A percentile compares a stretch with the other conserved stretches of the same genome.
These are phyloP conservation scores for Oligia fasciuncula DNA, from an alignment of 2,888 invertebrate species.

Conservation along the genomic window DNA sequence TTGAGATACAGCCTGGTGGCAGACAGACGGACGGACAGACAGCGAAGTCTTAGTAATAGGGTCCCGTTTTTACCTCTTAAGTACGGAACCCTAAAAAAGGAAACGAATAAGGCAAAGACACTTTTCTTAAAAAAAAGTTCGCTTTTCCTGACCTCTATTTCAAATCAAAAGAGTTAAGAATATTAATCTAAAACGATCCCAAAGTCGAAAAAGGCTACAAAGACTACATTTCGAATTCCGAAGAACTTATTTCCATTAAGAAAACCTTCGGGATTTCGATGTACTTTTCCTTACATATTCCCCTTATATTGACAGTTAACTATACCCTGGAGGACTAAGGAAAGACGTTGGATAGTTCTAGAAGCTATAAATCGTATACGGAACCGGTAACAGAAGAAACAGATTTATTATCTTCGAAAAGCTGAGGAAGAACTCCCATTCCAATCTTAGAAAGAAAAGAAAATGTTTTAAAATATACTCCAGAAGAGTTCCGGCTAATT, in stretches of 20 bases:
- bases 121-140: neutral
- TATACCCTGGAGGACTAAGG: constrained; percentile 42
- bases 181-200: neutral
- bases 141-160: neutral
- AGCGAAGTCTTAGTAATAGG: too few species aligned
- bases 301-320: constrained; percentile 56
- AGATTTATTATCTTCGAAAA: constrained; percentile 50
- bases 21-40: too few species aligned
- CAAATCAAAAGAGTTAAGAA: neutral
- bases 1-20: too few species aligned
- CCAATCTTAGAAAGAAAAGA: constrained; percentile 5
- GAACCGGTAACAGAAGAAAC: constrained; percentile 39
- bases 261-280: constrained; percentile 29
- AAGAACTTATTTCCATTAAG: constrained; percentile 22
- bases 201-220: too few species aligned
- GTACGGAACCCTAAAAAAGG: neutral
- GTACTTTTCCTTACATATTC: constrained; percentile 38
- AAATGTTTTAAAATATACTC: constrained; percentile 29
- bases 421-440: constrained; percentile 18
- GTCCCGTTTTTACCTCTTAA: too few species aligned
- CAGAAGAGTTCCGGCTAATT: constrained; percentile 36
- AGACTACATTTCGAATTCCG: neutral
- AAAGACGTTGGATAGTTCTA: constrained; percentile 36
- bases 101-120: neutral
- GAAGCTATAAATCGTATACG: constrained; percentile 49